Evolutionary conservation across 2,888 invertebrate species (phyloP).

Genomic region (Beris morrisii): DNA sequence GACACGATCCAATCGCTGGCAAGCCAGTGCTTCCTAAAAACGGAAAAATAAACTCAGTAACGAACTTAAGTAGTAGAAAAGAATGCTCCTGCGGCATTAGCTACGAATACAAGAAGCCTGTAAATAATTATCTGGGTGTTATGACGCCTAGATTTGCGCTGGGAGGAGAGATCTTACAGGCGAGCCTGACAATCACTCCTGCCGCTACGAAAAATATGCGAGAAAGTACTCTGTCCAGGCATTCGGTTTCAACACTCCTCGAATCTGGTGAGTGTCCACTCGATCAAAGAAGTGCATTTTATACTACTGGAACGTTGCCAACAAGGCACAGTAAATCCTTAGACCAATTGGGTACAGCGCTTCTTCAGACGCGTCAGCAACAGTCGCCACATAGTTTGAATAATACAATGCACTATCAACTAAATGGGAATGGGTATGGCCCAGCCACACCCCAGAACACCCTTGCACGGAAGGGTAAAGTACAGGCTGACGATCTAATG

Average conservation of each 20-base stretch:
- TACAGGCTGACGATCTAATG: slow-evolving; percentile 61
- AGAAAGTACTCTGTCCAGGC: slow-evolving; percentile 58
- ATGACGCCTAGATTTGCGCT: slow-evolving; percentile 62
- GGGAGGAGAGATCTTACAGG: slow-evolving; percentile 64
- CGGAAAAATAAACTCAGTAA: slow-evolving; percentile 48
- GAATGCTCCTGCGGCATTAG: slow-evolving; percentile 54
- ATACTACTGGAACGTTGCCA: slow-evolving; percentile 59
- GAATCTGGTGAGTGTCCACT: slow-evolving; percentile 45
- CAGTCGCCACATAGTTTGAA: slow-evolving; percentile 38
- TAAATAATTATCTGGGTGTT: slow-evolving; percentile 50
- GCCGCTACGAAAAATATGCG: slow-evolving; percentile 49
- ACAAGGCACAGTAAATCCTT: slow-evolving; percentile 80
- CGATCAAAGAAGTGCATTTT: slow-evolving; percentile 40
- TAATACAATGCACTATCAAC: slow-evolving; percentile 35
- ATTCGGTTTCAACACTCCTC: slow-evolving; percentile 63
- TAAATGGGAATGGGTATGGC: slow-evolving; percentile 36
- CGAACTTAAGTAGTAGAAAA: slow-evolving; percentile 45
- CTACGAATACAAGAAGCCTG: slow-evolving; percentile 46
- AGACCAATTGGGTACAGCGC: slow-evolving; percentile 71
- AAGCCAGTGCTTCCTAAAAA: slow-evolving; percentile 26
- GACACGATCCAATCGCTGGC: slow-evolving; percentile 38
- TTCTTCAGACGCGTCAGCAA: slow-evolving; percentile 39
- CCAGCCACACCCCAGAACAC: slow-evolving; percentile 39
- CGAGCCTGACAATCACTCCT: slow-evolving; percentile 66
- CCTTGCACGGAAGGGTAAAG: slow-evolving; percentile 43